Conservation (phyloP, 2,797 vertebrate genomes). For the Phrynocephalus vlangalii region DNA sequence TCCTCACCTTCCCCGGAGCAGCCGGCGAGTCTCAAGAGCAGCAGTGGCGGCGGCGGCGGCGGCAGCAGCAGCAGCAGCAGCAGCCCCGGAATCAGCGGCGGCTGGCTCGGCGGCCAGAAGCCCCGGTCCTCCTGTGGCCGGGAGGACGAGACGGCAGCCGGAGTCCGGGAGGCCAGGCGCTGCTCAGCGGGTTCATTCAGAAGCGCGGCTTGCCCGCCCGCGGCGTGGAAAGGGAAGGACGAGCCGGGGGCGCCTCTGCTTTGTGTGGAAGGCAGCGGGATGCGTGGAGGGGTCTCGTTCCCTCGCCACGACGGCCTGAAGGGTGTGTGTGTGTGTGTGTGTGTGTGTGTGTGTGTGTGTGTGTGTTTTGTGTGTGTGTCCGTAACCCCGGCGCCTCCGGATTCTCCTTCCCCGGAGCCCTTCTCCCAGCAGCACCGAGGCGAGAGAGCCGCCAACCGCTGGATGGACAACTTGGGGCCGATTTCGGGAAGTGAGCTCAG, state of each 20-base stretch:
- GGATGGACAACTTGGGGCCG: constrained; percentile 23
- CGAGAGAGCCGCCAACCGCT: neutral
- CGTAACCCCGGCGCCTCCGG: neutral
- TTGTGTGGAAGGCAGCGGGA: neutral
- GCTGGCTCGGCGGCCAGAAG: no score
- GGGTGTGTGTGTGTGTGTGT: neutral
- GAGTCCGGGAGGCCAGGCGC: neutral
- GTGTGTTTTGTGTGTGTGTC: no score
- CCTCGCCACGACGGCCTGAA: neutral
- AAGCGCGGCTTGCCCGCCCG: constrained; percentile 12
- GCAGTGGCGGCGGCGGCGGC: no score
- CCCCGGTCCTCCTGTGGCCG: no score
- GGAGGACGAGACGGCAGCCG: neutral
- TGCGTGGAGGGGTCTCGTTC: neutral
- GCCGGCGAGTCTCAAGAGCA: no score
- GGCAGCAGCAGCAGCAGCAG: no score
- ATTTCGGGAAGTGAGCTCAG: constrained; percentile 18
- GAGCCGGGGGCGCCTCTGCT: constrained; percentile 26
- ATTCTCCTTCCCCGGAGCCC: neutral
- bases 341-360: no score
- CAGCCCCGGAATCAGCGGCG: neutral
- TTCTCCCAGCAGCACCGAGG: neutral
- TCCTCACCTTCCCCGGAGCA: no score
- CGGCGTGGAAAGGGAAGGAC: neutral
- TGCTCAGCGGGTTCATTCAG: neutral